phyloP scores from a whole-genome alignment of 2,888 invertebrate species.

The Syrphus vitripennis region DNA sequence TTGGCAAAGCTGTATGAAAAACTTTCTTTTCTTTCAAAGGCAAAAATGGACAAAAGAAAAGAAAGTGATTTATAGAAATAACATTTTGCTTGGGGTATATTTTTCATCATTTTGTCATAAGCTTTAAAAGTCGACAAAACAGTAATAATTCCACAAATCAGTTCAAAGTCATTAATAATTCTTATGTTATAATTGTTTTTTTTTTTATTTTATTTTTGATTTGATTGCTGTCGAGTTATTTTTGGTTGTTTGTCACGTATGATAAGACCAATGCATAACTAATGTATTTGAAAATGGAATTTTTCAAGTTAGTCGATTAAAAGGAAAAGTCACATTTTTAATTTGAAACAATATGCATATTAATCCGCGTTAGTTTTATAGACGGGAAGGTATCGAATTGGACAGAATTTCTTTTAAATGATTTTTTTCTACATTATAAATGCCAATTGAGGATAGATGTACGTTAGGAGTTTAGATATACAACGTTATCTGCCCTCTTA shows the following conservation, averaged over 20 bases:
- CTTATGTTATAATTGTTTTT: neutral
- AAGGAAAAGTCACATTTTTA: neutral
- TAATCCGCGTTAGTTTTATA: neutral
- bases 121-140: neutral
- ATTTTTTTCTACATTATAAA: neutral
- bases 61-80: slow-evolving; percentile 30
- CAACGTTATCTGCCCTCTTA: too few relatives aligned
- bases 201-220: neutral
- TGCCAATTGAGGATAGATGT: neutral
- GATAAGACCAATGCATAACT: neutral
- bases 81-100: neutral
- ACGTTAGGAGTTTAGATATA: too few relatives aligned
- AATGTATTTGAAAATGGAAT: neutral
- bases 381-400: neutral
- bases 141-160: neutral
- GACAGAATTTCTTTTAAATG: neutral
- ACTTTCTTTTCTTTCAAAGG: slow-evolving; percentile 55
- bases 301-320: neutral
- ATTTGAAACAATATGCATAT: neutral
- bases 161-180: neutral
- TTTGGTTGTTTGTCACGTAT: neutral
- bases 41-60: slow-evolving; percentile 41
- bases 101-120: neutral
- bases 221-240: too few relatives aligned
- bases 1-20: slow-evolving; percentile 12